Evolutionary conservation across 2,888 invertebrate species (phyloP), one percentile per base, ranked within the genome.

Genomic region (Tortrix viridana): DNA sequence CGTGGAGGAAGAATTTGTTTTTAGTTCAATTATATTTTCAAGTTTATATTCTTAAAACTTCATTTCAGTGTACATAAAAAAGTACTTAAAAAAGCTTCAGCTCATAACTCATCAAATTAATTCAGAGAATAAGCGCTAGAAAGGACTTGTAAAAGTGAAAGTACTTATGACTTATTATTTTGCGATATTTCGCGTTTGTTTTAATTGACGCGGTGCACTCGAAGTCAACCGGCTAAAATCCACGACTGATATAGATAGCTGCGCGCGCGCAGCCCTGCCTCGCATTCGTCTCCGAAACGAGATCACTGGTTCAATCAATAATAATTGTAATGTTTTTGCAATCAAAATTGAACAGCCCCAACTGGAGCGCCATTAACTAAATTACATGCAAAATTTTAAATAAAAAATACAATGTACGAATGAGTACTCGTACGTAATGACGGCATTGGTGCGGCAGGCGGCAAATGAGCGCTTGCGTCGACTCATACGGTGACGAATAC

Each of bases 71-170:
- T 16, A 52, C 18, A 47, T 38, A 22, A 20, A 46, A 53, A 46
- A 23, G n/a, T 56, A n/a, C 20, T 48, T 16, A 46, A 44, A 37
- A 26, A 23, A 9, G 26, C 16, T 18, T 26, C 47, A 32, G 7
- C 22, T 38, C 18, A 44, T 60, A 60, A 79, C 82, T 81, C 74
- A 79, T 79, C 77, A 79, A 78, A 74, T 78, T 69, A 74, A 79
- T 80, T 71, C 74, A 71, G 71, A 77, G 70, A 76, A 81, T 77
- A 80, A 82, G 74, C 73, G 74, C 77, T 83, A 85, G 80, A 82
- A 79, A 80, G 85, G 81, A 83, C 74, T 76, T 69, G 57, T 67
- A 74, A 79, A 79, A 84, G 82, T 82, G 84, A 85, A 84, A 83
- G 77, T 73, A 63, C 32, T 12, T 32, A 32, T 71, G 65, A 67